Percentiles rank a stretch among this genome's conserved stretches.
These are phyloP conservation scores for Pelagia noctiluca DNA, from an alignment of 30 jellyfish, hydroid and myxozoan species.

Conservation along the genomic window DNA sequence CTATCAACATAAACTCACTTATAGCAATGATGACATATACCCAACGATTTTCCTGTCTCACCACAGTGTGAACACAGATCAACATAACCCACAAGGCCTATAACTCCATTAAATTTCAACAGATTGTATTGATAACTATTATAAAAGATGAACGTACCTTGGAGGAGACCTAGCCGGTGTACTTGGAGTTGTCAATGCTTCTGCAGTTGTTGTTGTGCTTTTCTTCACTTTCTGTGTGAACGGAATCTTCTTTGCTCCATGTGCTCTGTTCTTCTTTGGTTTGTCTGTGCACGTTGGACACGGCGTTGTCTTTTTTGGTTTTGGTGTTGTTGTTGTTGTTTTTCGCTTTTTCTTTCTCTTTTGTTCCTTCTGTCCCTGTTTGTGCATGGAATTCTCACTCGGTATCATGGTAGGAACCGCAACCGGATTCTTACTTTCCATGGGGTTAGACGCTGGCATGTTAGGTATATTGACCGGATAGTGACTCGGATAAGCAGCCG, in stretches of 20 bases:
- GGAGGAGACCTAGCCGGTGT: neutral
- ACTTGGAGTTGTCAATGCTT: slow-evolving; percentile 15
- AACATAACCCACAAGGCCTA: no score
- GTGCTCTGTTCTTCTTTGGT: slow-evolving; percentile 38
- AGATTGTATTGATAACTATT: no score
- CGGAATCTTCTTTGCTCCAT: slow-evolving; percentile 67
- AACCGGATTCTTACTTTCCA: slow-evolving; percentile 17
- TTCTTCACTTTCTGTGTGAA: slow-evolving; percentile 25
- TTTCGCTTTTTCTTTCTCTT: slow-evolving; percentile 19
- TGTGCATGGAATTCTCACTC: slow-evolving; percentile 52
- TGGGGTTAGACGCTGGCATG: slow-evolving; percentile 64
- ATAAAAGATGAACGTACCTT: neutral
- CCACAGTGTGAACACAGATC: no score
- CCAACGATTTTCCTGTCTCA: no score
- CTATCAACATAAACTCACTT: no score
- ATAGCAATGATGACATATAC: no score
- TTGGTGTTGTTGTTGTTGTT: slow-evolving; percentile 44
- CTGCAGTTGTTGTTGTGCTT: slow-evolving; percentile 40
- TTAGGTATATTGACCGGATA: slow-evolving; percentile 60
- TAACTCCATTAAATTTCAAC: no score
- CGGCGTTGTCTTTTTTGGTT: slow-evolving; percentile 51
- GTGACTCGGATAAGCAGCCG: slow-evolving; percentile 55
- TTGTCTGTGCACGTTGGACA: slow-evolving; percentile 56
- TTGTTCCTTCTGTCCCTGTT: slow-evolving; percentile 20
- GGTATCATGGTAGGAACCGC: slow-evolving; percentile 66